Conservation (phyloP, 2,797 vertebrate genomes). For the Merluccius polli region DNA sequence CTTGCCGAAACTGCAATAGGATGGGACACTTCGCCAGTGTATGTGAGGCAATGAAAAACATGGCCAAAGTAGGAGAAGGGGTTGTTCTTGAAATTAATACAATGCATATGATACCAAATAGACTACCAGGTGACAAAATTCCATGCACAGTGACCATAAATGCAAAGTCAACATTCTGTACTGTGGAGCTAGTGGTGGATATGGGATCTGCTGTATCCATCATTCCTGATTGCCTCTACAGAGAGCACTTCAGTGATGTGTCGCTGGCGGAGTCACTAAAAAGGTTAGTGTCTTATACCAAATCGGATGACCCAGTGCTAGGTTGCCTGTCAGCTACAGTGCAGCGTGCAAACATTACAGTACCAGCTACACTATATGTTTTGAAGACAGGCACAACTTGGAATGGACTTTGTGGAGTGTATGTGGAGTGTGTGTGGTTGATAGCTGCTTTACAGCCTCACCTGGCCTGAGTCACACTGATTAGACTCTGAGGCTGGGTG, state of each 20-base stretch:
- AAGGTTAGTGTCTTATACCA: slow-evolving; percentile 1
- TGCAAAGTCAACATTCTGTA: not conserved
- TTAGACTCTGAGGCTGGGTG: too few species aligned
- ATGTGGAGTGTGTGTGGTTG: too few species aligned
- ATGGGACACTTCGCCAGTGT: not conserved
- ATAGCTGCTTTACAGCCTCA: too few species aligned
- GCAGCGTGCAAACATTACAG: not conserved
- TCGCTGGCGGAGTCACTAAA: not conserved
- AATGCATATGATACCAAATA: not conserved
- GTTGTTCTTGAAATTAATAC: slow-evolving; percentile 4
- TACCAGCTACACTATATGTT: not conserved
- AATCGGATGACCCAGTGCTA: not conserved
- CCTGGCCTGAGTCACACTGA: too few species aligned
- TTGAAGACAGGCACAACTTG: slow-evolving; percentile 4
- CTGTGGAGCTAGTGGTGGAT: slow-evolving; percentile 9
- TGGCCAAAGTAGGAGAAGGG: not conserved
- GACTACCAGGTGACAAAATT: not conserved
- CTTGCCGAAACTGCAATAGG: not conserved
- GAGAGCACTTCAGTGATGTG: not conserved
- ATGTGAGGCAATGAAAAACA: slow-evolving; percentile 4
- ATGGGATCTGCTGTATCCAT: slow-evolving; percentile 13
- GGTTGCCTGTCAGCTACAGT: slow-evolving; percentile 3
- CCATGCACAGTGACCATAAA: slow-evolving; percentile 8
- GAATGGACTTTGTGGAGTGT: slow-evolving; percentile 3
- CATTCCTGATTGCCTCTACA: slow-evolving; percentile 1